A percentile compares a stretch with the other conserved stretches of the same genome.
phyloP scores from a whole-genome alignment of 2,797 vertebrate genomes.

The Karalla daura region DNA sequence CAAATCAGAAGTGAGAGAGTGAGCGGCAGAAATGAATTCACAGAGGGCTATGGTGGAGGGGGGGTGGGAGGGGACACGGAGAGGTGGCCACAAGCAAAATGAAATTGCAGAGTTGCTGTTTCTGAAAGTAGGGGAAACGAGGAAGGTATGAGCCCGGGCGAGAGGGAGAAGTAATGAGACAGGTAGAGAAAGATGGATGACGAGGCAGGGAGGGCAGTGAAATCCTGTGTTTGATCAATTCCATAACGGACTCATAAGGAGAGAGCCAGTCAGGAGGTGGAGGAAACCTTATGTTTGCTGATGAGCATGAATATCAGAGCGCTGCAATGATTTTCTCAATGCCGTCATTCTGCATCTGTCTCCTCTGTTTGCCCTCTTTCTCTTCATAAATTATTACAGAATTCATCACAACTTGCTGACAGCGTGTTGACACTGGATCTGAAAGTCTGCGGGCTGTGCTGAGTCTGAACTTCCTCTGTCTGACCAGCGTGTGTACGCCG shows the following conservation, averaged over 20 bases:
- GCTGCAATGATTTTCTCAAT: not conserved
- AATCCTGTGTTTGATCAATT: constrained; percentile 9
- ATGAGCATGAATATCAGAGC: not conserved
- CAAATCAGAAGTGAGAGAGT: constrained; percentile 37
- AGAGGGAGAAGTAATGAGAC: constrained; percentile 34
- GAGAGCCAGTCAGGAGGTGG: not conserved
- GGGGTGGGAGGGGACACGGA: not conserved
- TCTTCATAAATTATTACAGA: not conserved
- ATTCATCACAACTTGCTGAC: not conserved
- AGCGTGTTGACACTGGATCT: constrained; percentile 1
- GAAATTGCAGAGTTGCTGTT: constrained; percentile 52
- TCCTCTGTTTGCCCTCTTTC: not conserved
- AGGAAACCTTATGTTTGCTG: constrained; percentile 5
- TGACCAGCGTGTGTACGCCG: not conserved
- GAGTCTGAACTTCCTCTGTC: not conserved
- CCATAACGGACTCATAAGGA: not conserved
- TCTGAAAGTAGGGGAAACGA: constrained; percentile 10
- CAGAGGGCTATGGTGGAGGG: constrained; percentile 8
- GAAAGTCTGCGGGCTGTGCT: not conserved
- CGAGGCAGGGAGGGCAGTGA: not conserved
- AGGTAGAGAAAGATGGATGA: constrained; percentile 10
- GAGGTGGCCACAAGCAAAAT: constrained; percentile 32
- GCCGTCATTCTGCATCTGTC: not conserved
- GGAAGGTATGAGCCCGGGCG: constrained; percentile 13
- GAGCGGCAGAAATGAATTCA: constrained; percentile 39